Base-by-base conservation (phyloP, 1,140 invertebrate species). In the Trichonephila clavata region DNA sequence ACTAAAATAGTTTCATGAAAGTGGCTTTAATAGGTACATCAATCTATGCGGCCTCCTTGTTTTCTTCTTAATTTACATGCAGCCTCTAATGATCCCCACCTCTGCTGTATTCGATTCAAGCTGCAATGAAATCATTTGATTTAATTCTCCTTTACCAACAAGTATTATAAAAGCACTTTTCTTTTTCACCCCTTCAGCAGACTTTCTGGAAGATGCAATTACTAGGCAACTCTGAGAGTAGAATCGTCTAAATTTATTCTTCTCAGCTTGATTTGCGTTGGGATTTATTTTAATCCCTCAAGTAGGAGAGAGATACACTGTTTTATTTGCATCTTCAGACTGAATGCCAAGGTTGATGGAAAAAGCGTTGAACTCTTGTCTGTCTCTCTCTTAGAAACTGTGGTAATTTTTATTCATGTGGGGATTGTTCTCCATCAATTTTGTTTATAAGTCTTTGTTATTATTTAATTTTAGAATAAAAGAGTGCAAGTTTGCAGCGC, bases 201-300 rank as follows among this genome's bases (percentile, higher is more conserved):
- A 18, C 16, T 77, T 27, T 18, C 71, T 27, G 71, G 27, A 77
- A 32, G 71, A 77, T 13, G 32, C 27, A 77, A 77, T 77, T 77
- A 50, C 32, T 14, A 77, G 71, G 27, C 27, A 77, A 77, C 27
- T 4, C 71, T 68, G 80, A 39, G n/a, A n/a, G 80, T 27, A 83
- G 39, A 32, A 83, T 10, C 21, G 32, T 24, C 50, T 87, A 87
- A 87, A 65, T 81, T 90, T 81, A 59, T 90, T 80, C 71, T 14
- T n/a, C 89, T 59, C 81, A 32, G 63, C 61, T 50, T 86, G 60
- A 88, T 81, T 61, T 80, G 88, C 7, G 27, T 43, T 21, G 59
- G 60, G 89, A 81, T 90, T 77, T 81, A 59, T 90, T 90, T 90
- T 81, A 90, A 90, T 80, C 87, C 50, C 60, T 61, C n/a, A 63